Base-by-base conservation (phyloP, 2,888 invertebrate genomes). In the Papilio gigon region DNA sequence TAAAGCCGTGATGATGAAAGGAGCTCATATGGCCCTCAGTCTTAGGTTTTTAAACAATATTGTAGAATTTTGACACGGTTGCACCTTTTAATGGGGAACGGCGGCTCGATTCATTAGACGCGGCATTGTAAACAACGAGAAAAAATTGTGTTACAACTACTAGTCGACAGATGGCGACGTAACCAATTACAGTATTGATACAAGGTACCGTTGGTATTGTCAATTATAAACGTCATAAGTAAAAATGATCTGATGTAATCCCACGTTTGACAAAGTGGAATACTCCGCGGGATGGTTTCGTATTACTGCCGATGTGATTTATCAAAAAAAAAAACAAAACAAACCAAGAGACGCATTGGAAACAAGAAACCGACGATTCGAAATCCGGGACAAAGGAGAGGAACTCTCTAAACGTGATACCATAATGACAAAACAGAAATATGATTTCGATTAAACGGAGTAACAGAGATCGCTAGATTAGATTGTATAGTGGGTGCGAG, bases 361-460 rank as follows among this genome's bases (percentile, higher is more conserved):
- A 91, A 92, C 87, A 85, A 90, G 92, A 92, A 89, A 89, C 90
- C 89, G 80, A 77, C 85, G 86, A 87, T 84, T 85, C 84, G 77
- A 84, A 88, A 86, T 82, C 78, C 80, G 83, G 87, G 84, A 91
- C 91, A 92, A 92, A 89, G 81, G 90, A 89, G 86, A 88, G 88
- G 89, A 89, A 89, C 89, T 88, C 82, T 81, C 84, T 87, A 84
- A 90, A 92, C 85, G 89, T 83, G 90, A 90, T 90, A 89, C 89
- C 84, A 90, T 91, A 92, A 92, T 92, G 91, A 92, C 92, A 90
- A 91, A 90, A 91, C 90, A 91, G 91, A 92, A 92, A 92, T 91
- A 90, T 91, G 87, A 90, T 92, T 90, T 90, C 91, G 92, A 92
- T 91, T 90, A 89, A 89, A 89, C 80, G 75, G 88, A 82, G 85